Conservation (phyloP, 2,888 invertebrate genomes). For the Chrysolina haemoptera region DNA sequence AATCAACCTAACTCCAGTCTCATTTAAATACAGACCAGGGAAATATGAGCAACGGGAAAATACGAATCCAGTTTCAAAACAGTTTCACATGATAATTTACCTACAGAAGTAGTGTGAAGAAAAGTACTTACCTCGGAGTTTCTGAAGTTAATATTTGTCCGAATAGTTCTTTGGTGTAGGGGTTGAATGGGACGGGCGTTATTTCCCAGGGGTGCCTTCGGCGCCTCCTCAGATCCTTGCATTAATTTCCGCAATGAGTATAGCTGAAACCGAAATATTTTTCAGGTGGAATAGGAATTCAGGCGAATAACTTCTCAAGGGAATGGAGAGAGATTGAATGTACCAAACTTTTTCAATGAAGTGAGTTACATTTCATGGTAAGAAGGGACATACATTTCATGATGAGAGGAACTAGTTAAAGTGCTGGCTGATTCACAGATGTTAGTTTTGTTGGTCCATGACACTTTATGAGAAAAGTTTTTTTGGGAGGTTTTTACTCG, state of each 20-base stretch:
- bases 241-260: constrained; percentile 89
- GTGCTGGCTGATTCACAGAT: background rate
- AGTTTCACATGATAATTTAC: constrained; percentile 44
- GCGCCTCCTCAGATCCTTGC: constrained; percentile 89
- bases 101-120: constrained; percentile 35
- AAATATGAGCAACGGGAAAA: constrained; percentile 44
- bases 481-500: too few relatives aligned
- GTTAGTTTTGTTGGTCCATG: too few relatives aligned
- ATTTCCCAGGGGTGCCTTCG: constrained; percentile 93
- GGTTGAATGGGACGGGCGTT: constrained; percentile 95
- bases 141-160: constrained; percentile 97
- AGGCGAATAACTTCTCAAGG: background rate
- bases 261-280: constrained; percentile 75
- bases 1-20: constrained; percentile 32
- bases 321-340: background rate
- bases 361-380: background rate
- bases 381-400: background rate
- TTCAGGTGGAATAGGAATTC: constrained; percentile 32
- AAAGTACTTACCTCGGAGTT: constrained; percentile 69
- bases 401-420: background rate
- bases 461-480: too few relatives aligned
- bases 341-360: background rate
- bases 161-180: constrained; percentile 92
- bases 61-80: constrained; percentile 26
- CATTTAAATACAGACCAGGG: constrained; percentile 43